Evolutionary conservation across 1,140 invertebrate species (phyloP).

Genomic region (Lepidurus apus): DNA sequence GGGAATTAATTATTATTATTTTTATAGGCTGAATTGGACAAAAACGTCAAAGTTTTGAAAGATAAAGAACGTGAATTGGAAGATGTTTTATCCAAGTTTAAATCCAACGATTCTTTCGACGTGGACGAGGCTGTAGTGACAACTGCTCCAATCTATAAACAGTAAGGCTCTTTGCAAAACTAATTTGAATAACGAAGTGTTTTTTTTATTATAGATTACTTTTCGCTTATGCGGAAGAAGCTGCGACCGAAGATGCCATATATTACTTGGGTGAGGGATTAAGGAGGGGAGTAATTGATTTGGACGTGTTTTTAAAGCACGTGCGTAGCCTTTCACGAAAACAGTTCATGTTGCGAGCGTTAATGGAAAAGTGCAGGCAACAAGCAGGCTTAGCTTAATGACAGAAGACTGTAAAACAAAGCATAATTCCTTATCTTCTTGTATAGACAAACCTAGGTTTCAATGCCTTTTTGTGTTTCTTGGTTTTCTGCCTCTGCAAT

Average conservation of each 20-base stretch:
- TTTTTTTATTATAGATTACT: conserved; percentile 60
- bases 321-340: conserved; percentile 87
- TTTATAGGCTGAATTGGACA: conserved; percentile 64
- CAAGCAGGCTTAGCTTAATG: conserved; percentile 75
- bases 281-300: conserved; percentile 82
- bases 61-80: conserved; percentile 83
- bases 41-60: conserved; percentile 72
- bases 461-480: not conserved
- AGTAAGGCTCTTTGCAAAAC: conserved; percentile 53
- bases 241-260: conserved; percentile 95
- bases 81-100: conserved; percentile 68
- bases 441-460: conserved; percentile 28
- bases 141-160: conserved; percentile 92
- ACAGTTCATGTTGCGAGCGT: conserved; percentile 90
- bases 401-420: not conserved
- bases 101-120: conserved; percentile 71
- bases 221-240: conserved; percentile 94
- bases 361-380: conserved; percentile 94
- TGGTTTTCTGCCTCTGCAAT: not conserved
- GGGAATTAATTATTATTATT: conserved; percentile 17
- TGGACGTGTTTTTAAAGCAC: conserved; percentile 95
- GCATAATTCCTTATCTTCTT: conserved; percentile 11
- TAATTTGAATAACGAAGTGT: not conserved
- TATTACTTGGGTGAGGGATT: conserved; percentile 97
- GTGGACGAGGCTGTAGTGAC: conserved; percentile 96